Base-by-base conservation (phyloP, 2,113 vertebrate species). In the Pterocles gutturalis region DNA sequence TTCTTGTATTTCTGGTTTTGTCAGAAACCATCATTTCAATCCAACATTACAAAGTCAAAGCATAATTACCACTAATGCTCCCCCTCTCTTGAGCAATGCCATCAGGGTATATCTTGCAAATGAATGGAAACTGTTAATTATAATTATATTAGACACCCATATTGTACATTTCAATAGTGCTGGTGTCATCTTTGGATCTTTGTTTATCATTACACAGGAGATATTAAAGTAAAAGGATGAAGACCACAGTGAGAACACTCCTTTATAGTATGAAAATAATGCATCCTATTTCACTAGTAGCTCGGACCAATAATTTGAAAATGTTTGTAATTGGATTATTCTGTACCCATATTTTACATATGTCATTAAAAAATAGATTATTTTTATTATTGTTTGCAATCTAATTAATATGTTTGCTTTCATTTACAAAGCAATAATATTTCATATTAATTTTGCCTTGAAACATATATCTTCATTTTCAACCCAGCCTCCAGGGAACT, bases 41-140 rank as follows among this genome's bases (percentile, higher is more conserved):
- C 88, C 96, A 96, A 94, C 90, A 93, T 62, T 97, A 97, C 82
- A 97, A 98, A 98, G 93, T 98, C 97, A 97, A 98, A 98, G 96
- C 82, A 66, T 98, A 98, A 98, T 98, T 98, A 98, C 87, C 94
- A 96, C 91, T 98, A 98, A 98, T 97, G 96, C 95, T 98, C 89
- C 90, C 83, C 78, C 64, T 90, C 97, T 97, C 93, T 70, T 95
- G 95, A 96, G 96, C 90, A 97, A 97, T 97, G 98, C 97, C 98
- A 98, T 97, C 78, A 77, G 94, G 94, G 70, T 97, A 97, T 98
- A 97, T 96, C 96, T 85, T 97, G 97, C 91, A 98, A 97, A 97
- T 98, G 97, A 98, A 97, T 97, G 96, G 96, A 98, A 98, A 98
- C 92, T 96, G 95, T 98, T 98, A 97, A 97, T 96, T 98, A 96